A percentile compares a stretch with the other conserved stretches of the same genome.
Conservation (phyloP, 2,113 vertebrate species). For the Anoura caudifer region DNA sequence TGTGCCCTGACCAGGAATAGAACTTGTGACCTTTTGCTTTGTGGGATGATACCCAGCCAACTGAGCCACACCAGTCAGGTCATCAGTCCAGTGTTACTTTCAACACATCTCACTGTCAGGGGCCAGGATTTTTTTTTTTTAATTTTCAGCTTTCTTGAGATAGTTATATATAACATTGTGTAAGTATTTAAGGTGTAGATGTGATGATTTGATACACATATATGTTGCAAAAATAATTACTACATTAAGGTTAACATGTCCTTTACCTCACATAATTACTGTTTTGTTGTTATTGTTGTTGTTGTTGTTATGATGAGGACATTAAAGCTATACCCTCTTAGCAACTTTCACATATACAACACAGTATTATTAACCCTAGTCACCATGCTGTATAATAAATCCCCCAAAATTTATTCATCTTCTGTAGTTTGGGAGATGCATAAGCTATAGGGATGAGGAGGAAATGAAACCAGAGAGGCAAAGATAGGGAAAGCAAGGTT, state of each 20-base stretch:
- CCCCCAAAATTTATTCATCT: background rate
- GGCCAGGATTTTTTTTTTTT: background rate
- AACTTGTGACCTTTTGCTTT: too few relatives aligned
- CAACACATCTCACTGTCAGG: background rate
- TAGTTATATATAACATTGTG: background rate
- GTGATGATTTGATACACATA: background rate
- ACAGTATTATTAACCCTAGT: background rate
- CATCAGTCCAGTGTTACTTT: background rate
- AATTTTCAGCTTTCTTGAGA: background rate
- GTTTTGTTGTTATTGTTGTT: background rate
- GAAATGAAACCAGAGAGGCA: background rate
- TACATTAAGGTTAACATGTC: background rate
- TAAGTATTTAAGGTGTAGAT: background rate
- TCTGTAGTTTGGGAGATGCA: background rate
- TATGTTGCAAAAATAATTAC: background rate
- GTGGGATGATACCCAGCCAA: too few relatives aligned
- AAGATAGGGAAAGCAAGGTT: background rate
- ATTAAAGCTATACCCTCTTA: background rate
- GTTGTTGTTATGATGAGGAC: background rate
- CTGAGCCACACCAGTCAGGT: too few relatives aligned
- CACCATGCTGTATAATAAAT: background rate
- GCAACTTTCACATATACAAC: background rate
- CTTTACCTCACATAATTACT: background rate
- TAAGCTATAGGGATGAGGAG: background rate
- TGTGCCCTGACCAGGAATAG: too few relatives aligned